Base-by-base conservation (phyloP, 2,113 vertebrate genomes). In the Empidonax alnorum region DNA sequence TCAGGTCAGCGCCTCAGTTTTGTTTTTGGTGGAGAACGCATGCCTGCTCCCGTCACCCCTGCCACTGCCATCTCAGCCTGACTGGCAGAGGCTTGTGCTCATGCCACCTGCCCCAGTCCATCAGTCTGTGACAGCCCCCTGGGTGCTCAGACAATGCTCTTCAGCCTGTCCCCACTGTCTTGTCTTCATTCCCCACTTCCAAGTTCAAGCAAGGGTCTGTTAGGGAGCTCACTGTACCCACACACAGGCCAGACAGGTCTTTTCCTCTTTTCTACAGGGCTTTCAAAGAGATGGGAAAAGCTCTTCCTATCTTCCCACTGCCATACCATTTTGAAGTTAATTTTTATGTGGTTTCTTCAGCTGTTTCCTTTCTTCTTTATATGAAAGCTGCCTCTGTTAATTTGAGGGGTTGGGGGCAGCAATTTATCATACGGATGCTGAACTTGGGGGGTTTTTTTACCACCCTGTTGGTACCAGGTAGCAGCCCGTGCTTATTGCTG, bases 311-410 rank as follows among this genome's bases (percentile, higher is more conserved):
- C 30, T 52, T 84, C 46, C 19, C 11, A 46, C 25, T 2, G 3
- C 31, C 0, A 0, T 53, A 21, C 31, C 4, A 0, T 68, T 94
- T 86, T 23, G 15, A 65, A 72, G n/a, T 75, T 25, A 13, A 9
- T 24, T 58, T 81, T 61, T 6, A 12, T 39, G n/a, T 52, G 19
- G 3, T 58, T 76, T 23, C 46, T 83, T 73, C 42, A 68, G 15
- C 35, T 89, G 19, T 30, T 72, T 68, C n/a, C 27, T 90, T 53
- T 50, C 28, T 47, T 67, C 23, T 61, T 63, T 27, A 4, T 44
- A 8, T 41, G 50, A 84, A 33, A 76, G 14, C 14, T 89, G 14
- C 16, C 59, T 35, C 37, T 65, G 17, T 39, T 86, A 53, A 44
- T 68, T 44, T 49, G 11, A 21, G 58, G 15, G 56, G 9, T 4